phyloP scores from a whole-genome alignment of 2,797 vertebrate genomes.

The Rallus crepitans region DNA sequence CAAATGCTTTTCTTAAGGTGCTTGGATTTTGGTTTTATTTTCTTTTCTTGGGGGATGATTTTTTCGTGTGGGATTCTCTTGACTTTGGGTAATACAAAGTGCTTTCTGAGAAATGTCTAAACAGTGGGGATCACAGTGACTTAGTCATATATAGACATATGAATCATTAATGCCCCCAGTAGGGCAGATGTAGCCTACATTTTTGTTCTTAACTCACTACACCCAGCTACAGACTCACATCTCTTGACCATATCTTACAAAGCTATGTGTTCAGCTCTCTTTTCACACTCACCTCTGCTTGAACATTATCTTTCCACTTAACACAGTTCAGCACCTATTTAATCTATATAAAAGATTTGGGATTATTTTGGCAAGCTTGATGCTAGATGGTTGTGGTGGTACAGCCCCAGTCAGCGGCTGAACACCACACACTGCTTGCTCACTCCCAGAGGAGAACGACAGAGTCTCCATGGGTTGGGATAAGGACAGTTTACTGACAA shows the following conservation, averaged over 20 bases:
- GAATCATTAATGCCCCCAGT: not conserved
- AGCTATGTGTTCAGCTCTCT: not conserved
- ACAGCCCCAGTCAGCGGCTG: too few relatives aligned
- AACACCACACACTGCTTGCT: too few relatives aligned
- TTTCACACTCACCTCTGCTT: not conserved
- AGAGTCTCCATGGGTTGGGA: too few relatives aligned
- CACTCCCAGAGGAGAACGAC: too few relatives aligned
- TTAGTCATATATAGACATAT: not conserved
- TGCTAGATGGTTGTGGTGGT: too few relatives aligned
- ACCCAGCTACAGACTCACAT: not conserved
- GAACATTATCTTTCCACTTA: not conserved
- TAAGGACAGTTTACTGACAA: too few relatives aligned
- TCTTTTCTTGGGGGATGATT: not conserved
- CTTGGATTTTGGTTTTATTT: not conserved
- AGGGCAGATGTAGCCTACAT: not conserved
- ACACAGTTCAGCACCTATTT: not conserved
- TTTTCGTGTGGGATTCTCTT: not conserved
- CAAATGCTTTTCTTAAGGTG: not conserved
- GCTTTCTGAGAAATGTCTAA: not conserved
- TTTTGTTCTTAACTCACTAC: not conserved
- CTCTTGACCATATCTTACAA: not conserved
- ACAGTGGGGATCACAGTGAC: accelerated
- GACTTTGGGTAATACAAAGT: not conserved
- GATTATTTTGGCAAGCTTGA: not conserved
- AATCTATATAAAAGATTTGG: not conserved